Base-by-base conservation (phyloP, 2,113 vertebrate genomes). In the Ammodytes marinus region DNA sequence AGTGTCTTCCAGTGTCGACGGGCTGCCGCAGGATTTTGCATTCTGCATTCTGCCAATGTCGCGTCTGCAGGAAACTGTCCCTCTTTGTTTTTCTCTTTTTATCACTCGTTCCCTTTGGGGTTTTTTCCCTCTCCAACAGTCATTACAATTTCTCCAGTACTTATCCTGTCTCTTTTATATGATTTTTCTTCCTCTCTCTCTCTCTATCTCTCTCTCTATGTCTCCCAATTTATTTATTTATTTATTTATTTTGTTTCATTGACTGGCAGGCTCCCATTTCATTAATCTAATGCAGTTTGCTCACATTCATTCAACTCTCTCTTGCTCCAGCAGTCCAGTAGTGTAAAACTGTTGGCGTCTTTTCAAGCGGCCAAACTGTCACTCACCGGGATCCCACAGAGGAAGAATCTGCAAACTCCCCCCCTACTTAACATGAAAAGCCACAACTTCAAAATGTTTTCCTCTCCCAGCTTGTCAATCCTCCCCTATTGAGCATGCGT, bases 281-380 rank as follows among this genome's bases (percentile, higher is more conserved):
- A 87, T 90, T 91, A 86, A 89, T 89, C 82, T 87, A 91, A 90
- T 92, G 86, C 80, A 86, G 77, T 82, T 89, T 77, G 39, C 70
- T 57, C 77, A 74, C 77, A 70, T 79, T 68, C 70, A 74, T 85
- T 91, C 81, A 85, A 43, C 83, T 73, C 66, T 27, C 27, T 27
- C 63, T 60, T 77, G 60, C 79, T 88, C 84, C 87, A 86, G 84
- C 85, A 85, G 75, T 84, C 76, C 61, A 65, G 52, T 72, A 73
- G 71, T 84, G 86, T 71, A 80, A 87, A 88, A 83, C 64, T 69
- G 72, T 74, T 4, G 5, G 59, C 40, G 57, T 68, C 74, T 69
- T 72, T 74, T 84, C 58, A 69, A 71, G 6, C 7, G 10, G 74
- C 80, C 80, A 74, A 91, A 61, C 82, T 85, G 84, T 82, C 90